Evolutionary conservation across 2,113 vertebrate genomes (phyloP).

Genomic region (human): DNA sequence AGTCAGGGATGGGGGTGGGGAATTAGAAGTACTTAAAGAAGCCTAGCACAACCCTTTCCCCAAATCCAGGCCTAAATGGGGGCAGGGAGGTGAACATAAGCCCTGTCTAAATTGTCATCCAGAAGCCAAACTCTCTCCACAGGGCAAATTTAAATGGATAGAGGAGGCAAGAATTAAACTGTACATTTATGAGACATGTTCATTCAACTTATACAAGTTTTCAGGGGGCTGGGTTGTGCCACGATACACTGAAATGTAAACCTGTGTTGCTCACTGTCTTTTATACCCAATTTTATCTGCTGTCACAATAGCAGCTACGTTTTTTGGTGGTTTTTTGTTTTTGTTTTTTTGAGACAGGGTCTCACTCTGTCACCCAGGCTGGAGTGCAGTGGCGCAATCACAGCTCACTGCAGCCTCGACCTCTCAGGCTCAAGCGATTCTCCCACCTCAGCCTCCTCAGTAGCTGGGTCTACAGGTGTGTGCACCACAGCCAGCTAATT

Average conservation of each 20-base stretch:
- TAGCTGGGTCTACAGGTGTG: too few species aligned
- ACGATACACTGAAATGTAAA: not conserved
- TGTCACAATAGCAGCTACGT: not conserved
- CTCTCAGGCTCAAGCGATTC: too few species aligned
- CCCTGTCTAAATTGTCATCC: not conserved
- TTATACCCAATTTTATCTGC: not conserved
- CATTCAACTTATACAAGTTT: not conserved
- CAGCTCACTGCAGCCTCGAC: too few species aligned
- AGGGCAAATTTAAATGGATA: not conserved
- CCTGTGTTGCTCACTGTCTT: not conserved
- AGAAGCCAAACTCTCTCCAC: not conserved
- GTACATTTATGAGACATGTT: not conserved
- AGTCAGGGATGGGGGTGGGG: not conserved
- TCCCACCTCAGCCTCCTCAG: too few species aligned
- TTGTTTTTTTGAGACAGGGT: too few species aligned
- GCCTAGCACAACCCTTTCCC: not conserved
- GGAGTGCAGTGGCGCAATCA: too few species aligned
- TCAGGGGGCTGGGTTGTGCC: not conserved
- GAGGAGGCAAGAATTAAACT: not conserved
- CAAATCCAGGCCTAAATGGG: not conserved
- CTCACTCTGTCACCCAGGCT: too few species aligned
- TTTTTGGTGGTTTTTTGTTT: not conserved
- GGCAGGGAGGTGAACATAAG: not conserved
- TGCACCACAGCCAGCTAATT: too few species aligned
- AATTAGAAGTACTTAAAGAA: not conserved